Base-by-base conservation (phyloP, 2,797 vertebrate genomes). In the Danio tinwini region DNA sequence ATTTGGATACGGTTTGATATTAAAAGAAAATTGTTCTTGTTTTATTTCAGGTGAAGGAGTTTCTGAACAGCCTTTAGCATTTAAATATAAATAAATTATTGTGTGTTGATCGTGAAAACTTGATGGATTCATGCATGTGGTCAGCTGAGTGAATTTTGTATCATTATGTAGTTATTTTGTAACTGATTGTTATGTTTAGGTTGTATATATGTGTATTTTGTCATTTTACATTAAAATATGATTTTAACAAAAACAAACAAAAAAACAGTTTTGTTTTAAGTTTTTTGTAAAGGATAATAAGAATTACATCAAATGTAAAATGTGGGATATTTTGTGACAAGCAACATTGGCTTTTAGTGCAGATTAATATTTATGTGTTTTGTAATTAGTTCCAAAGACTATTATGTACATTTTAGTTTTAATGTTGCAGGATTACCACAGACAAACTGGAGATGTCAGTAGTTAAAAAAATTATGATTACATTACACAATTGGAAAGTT, bases 11-110 rank as follows among this genome's bases (percentile, higher is more conserved):
- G 14, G 50, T 55, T 55, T 21, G 12, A 52, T 11, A 56, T 62
- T 19, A n/a, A 49, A 16, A 1, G 19, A 21, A 7, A 39, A 45
- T 0, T 68, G 39, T 47, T 53, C 21, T 16, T 5, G 61, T 21
- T 73, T 14, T 63, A 50, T 10, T 55, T 59, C 87, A 94, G 93
- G 91, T 94, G 49, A 85, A 63, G 63, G 92, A 92, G 21, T 88
- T 90, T 67, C 77, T 90, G 69, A 85, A 69, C 62, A 84, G 77
- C 0, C 19, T 89, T 8, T 88, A 82, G 82, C 53, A 1, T n/a
- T 11, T 19, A 17, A 49, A 40, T 56, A 10, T 12, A 44, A 45
- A 56, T 17, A 8, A 17, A 37, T n/a, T 4, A 29, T 29, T 29
- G 29, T 64, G 7, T 45, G 21, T 58, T 10, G 19, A 65, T 45